Percentiles rank a stretch among this genome's conserved stretches.
Evolutionary conservation across 2,888 invertebrate genomes (phyloP).

Genomic region (Torymus texanus): DNA sequence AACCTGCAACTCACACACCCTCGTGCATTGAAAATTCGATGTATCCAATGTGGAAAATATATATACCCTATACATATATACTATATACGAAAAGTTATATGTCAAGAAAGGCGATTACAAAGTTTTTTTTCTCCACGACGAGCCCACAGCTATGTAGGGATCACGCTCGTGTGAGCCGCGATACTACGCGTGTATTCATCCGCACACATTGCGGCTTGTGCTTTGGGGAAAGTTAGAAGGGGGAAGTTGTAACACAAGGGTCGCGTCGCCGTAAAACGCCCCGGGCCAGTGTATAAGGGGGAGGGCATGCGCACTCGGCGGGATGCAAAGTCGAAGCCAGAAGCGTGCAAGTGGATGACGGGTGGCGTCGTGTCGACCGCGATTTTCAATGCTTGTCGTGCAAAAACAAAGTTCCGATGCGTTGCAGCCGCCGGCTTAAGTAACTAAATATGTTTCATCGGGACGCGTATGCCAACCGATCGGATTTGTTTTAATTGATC

Average conservation of each 20-base stretch:
- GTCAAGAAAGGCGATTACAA: background rate
- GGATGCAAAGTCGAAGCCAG: slow-evolving; percentile 28
- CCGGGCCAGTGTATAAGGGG: slow-evolving; percentile 21
- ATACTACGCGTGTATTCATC: slow-evolving; percentile 18
- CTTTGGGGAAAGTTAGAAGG: slow-evolving; percentile 23
- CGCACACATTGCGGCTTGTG: slow-evolving; percentile 33
- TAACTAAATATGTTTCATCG: background rate
- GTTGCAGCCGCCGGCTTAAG: background rate
- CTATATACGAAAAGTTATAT: too few relatives aligned
- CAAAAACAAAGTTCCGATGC: background rate
- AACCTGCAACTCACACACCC: too few relatives aligned
- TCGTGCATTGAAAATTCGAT: too few relatives aligned
- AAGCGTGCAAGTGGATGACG: slow-evolving; percentile 27
- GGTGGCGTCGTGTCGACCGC: slow-evolving; percentile 31
- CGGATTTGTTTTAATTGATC: too few relatives aligned
- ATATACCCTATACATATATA: too few relatives aligned
- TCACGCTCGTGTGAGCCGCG: background rate
- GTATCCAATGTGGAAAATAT: too few relatives aligned
- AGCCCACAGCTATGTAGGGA: background rate
- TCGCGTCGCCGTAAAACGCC: slow-evolving; percentile 22
- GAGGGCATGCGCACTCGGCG: slow-evolving; percentile 18
- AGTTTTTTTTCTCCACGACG: background rate
- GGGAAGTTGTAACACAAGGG: background rate
- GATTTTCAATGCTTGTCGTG: slow-evolving; percentile 18
- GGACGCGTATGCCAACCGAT: too few relatives aligned